Conservation (phyloP, 1,140 invertebrate genomes). For the Macrostomum lignano region DNA sequence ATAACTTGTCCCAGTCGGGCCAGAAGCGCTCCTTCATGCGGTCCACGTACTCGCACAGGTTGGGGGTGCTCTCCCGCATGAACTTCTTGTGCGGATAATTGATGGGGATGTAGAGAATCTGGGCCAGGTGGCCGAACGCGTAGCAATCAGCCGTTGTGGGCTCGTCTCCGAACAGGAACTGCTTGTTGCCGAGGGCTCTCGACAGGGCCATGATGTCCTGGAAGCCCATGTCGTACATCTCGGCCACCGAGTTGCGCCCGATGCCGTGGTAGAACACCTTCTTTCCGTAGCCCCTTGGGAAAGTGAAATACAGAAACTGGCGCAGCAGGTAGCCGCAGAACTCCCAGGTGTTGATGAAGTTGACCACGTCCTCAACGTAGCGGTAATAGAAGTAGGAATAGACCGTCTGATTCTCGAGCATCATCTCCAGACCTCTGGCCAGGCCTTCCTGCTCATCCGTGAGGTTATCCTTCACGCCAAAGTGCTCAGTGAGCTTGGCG, state of each 20-base stretch:
- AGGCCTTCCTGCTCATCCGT: no score
- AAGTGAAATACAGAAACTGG: no score
- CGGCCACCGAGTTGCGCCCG: not conserved
- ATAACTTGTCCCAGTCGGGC: slow-evolving; percentile 22
- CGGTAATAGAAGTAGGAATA: no score
- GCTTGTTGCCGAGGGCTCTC: slow-evolving; percentile 16
- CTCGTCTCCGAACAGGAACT: slow-evolving; percentile 21
- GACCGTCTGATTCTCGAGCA: no score
- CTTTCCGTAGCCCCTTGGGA: not conserved
- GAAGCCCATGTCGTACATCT: slow-evolving; percentile 5
- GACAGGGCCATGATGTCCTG: not conserved
- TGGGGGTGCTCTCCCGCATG: slow-evolving; percentile 12
- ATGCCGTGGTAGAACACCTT: slow-evolving; percentile 2
- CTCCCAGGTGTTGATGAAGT: no score
- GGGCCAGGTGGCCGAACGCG: slow-evolving; percentile 23
- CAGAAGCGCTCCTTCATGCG: slow-evolving; percentile 18
- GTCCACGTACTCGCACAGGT: slow-evolving; percentile 14
- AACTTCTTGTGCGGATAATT: slow-evolving; percentile 8
- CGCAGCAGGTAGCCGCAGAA: no score
- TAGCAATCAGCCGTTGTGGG: slow-evolving; percentile 25
- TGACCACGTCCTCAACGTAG: no score
- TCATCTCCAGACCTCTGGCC: no score
- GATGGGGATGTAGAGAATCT: slow-evolving; percentile 11
- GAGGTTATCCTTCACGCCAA: no score
- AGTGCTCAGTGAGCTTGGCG: no score